Evolutionary conservation across 2,113 vertebrate genomes (phyloP).

Genomic region (Rhinolophus sinicus): DNA sequence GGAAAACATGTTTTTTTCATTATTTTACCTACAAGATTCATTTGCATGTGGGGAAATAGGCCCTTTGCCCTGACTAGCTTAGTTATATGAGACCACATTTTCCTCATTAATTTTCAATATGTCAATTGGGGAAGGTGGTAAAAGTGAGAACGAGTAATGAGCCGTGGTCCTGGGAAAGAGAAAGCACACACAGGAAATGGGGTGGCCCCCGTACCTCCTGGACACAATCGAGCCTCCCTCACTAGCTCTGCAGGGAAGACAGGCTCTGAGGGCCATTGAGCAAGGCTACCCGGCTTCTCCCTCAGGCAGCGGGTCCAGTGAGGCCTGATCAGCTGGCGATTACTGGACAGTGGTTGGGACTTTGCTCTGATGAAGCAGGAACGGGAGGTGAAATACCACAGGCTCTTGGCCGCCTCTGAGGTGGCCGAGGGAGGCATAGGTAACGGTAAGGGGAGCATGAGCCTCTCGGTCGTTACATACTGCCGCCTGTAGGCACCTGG

Average conservation of each 20-base stretch:
- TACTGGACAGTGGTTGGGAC: neutral
- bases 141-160: conserved; percentile 72
- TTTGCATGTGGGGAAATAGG: conserved; percentile 50
- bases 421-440: neutral
- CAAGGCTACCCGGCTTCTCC: neutral
- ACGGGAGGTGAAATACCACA: neutral
- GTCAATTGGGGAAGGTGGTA: conserved; percentile 74
- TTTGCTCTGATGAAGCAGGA: neutral
- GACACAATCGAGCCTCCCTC: conserved; percentile 41
- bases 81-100: conserved; percentile 68
- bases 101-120: conserved; percentile 77
- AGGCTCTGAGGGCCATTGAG: neutral
- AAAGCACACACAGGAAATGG: conserved; percentile 36
- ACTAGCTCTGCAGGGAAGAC: neutral
- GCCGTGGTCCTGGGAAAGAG: neutral
- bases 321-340: neutral
- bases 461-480: neutral
- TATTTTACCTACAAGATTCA: conserved; percentile 75
- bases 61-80: conserved; percentile 65
- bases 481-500: neutral
- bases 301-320: neutral
- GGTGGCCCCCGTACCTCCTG: neutral
- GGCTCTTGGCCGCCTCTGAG: neutral
- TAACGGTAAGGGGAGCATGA: neutral
- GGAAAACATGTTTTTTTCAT: conserved; percentile 58